A percentile compares a stretch with the other conserved stretches of the same genome.
Evolutionary conservation across 2,797 vertebrate genomes (phyloP).

Genomic region (Hydrolagus colliei): DNA sequence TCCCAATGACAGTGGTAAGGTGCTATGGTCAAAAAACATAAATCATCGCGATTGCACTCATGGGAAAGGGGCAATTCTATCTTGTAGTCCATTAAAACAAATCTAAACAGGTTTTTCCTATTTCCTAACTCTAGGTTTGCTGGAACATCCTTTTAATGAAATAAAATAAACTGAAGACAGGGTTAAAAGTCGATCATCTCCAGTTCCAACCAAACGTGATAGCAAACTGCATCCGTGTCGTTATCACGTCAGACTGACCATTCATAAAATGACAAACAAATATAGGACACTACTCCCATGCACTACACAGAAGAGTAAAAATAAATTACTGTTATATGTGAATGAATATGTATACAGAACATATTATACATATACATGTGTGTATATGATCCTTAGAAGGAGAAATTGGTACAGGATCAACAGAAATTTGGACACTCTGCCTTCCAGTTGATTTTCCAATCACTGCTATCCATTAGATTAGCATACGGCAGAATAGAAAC

Average conservation of each 20-base stretch:
- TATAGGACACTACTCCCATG: constrained; percentile 13
- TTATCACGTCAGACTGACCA: constrained; percentile 15
- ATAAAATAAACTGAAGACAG: constrained; percentile 18
- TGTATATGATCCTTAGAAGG: constrained; percentile 6
- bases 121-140: constrained; percentile 22
- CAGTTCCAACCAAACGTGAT: constrained; percentile 18
- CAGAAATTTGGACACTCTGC: constrained; percentile 12
- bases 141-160: background rate
- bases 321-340: constrained; percentile 16
- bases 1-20: background rate
- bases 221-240: constrained; percentile 2
- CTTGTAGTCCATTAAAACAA: constrained; percentile 14
- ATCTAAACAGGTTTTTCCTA: background rate
- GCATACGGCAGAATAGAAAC: constrained; percentile 14
- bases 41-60: no score
- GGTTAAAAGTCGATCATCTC: constrained; percentile 1
- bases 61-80: constrained; percentile 1
- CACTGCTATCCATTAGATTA: constrained; percentile 23
- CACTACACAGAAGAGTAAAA: constrained; percentile 13
- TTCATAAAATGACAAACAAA: constrained; percentile 28
- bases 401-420: constrained; percentile 12
- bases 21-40: background rate
- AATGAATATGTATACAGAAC: constrained; percentile 24
- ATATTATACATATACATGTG: constrained; percentile 19
- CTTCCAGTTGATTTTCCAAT: background rate